Base-by-base conservation (phyloP, 2,888 invertebrate genomes). In the Eupithecia dodoneata region DNA sequence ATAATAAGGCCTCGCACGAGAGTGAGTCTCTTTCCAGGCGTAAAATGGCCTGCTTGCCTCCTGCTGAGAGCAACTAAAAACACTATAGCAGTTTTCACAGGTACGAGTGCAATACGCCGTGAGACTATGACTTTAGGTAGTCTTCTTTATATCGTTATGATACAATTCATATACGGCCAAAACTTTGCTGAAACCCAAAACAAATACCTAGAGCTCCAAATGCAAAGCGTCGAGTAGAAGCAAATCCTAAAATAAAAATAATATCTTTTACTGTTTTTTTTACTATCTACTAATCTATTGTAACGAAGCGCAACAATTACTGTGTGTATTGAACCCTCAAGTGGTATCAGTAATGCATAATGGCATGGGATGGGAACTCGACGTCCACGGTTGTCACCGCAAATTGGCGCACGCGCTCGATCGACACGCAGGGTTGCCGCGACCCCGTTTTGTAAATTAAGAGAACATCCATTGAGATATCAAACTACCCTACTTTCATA, bases 311-410 rank as follows among this genome's bases (percentile, higher is more conserved):
- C 77, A 79, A 76, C 83, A 83, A 83, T 83, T 81, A 83, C 49
- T 9, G 65, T 71, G 71, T 74, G 79, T 79, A 76, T 72, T 79
- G 77, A 80, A 79, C 81, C 80, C 80, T 78, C 76, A 75, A 79
- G 71, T 67, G 76, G 66, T 74, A 81, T 80, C 78, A 76, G 69
- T 77, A 63, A 63, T 30, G 63, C 63, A 71, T 76, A 63, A 79
- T 76, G 75, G 74, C 82, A 82, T 84, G 84, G 82, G 84, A 83
- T 30, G 63, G 63, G 83, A 81, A 80, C 80, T 80, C 79, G 69
- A 63, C 74, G 45, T 66, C 41, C 85, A 91, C 86, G 93, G 87
- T 87, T 93, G 93, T 92, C 94, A 89, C 90, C 90, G 85, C 90
- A 90, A 90, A 92, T 89, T 49, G 77, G 83, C 89, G 83, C 90